Evolutionary conservation across 2,888 invertebrate species (phyloP).

Genomic region (Lordiphosa andalusiaca): DNA sequence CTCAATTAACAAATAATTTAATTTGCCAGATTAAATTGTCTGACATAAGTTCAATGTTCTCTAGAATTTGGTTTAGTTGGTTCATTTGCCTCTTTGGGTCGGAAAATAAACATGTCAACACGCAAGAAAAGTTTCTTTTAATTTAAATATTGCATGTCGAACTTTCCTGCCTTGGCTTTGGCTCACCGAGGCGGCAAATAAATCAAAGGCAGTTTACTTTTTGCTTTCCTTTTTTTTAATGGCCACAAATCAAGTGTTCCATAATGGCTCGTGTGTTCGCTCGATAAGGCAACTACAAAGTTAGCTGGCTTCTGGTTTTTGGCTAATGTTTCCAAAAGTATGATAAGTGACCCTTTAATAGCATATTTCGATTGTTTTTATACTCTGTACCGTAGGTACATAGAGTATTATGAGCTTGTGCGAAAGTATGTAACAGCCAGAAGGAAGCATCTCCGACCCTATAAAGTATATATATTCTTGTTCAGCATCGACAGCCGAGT

Average conservation of each 20-base stretch:
- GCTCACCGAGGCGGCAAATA: slow-evolving; percentile 45
- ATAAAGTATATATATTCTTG: too few species aligned
- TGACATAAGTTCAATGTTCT: slow-evolving; percentile 8
- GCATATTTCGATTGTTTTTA: slow-evolving; percentile 48
- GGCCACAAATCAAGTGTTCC: slow-evolving; percentile 67
- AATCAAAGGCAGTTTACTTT: slow-evolving; percentile 65
- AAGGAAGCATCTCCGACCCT: too few species aligned
- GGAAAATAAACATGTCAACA: slow-evolving; percentile 59
- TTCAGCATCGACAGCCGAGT: too few species aligned
- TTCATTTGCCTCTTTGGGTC: background rate
- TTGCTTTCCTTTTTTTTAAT: slow-evolving; percentile 39
- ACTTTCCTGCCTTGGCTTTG: slow-evolving; percentile 44
- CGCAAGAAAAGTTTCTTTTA: slow-evolving; percentile 67
- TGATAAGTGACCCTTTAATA: slow-evolving; percentile 64
- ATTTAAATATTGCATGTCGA: slow-evolving; percentile 74
- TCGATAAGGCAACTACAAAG: slow-evolving; percentile 49
- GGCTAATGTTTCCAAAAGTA: slow-evolving; percentile 49
- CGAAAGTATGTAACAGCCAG: too few species aligned
- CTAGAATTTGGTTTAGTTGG: background rate
- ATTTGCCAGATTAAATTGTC: slow-evolving; percentile 3
- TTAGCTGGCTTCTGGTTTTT: slow-evolving; percentile 7
- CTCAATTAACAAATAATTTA: background rate
- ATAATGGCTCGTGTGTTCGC: slow-evolving; percentile 46
- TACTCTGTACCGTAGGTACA: too few species aligned
- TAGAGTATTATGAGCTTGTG: too few species aligned